These are phyloP conservation scores for Achlya flavicornis DNA, from an alignment of 2,888 invertebrate genomes.

Conservation along the genomic window DNA sequence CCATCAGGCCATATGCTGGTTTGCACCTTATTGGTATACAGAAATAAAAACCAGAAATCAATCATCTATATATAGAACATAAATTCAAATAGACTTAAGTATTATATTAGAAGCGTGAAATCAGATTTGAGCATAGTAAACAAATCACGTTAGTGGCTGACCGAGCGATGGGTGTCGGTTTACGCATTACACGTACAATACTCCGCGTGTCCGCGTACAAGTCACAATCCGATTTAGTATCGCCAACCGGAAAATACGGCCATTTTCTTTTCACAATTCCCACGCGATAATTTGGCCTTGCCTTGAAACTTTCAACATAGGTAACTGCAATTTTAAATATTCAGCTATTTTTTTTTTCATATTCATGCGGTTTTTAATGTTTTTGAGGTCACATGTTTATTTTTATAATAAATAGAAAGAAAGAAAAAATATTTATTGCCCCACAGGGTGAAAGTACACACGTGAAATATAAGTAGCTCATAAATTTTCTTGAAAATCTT, in stretches of 20 bases:
- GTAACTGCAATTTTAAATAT: neutral
- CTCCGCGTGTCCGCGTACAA: conserved; percentile 23
- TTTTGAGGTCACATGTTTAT: neutral
- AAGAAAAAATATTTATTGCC: no score
- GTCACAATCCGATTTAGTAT: conserved; percentile 27
- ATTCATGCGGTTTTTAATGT: neutral
- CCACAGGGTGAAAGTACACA: no score
- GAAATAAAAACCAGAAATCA: no score
- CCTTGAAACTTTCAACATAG: conserved; percentile 7
- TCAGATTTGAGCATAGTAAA: conserved; percentile 17
- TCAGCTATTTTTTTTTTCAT: neutral
- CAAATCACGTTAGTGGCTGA: conserved; percentile 33
- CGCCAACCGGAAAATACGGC: conserved; percentile 14
- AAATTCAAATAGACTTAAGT: no score
- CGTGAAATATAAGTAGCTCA: no score
- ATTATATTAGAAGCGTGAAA: conserved; percentile 8
- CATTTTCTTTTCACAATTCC: conserved; percentile 2
- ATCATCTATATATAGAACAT: no score
- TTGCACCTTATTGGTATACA: no score
- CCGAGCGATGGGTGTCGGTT: conserved; percentile 20
- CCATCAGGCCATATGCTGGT: no score
- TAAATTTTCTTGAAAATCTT: no score
- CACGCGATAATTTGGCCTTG: conserved; percentile 11
- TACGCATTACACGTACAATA: conserved; percentile 30
- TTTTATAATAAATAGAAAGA: no score